Evolutionary conservation across 2,797 vertebrate genomes (phyloP), one percentile per base, ranked within the genome.

Genomic region (Hippoglossus hippoglossus): DNA sequence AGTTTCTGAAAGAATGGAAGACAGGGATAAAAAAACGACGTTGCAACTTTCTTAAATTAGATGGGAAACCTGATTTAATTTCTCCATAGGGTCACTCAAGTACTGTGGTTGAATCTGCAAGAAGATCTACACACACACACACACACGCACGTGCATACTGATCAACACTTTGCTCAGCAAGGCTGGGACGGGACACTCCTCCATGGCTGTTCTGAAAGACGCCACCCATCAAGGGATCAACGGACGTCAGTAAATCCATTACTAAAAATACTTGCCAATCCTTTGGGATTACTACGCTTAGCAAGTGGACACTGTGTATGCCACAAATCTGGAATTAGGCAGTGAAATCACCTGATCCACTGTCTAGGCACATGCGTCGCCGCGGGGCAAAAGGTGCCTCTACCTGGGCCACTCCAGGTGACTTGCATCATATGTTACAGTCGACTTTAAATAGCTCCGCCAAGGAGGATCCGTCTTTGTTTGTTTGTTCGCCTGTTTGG

Each of bases 231-330:
- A 91, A 89, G 83, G 90, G 91, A 92, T 94, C 92, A 93, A 87
- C 84, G 24, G 88, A 91, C 70, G 61, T 73, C 87, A 85, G 88
- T 91, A 92, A 94, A 93, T 92, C 92, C 91, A 93, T 91, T 85
- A 91, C 91, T 93, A 92, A 94, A 93, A 93, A 94, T 93, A 93
- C 91, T 91, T 92, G 77, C 87, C 92, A 92, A 93, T 92, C 92
- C 92, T 89, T 89, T 91, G 87, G 93, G 92, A 93, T 94, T 93
- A 94, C 91, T 87, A 89, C 41, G 84, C 85, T 85, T 79, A 91
- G 85, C 89, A 86, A 93, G 89, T 92, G 89, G 79, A 92, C 91
- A 90, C 87, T 85, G 87, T 87, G 91, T 72, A 81, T 82, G 86
- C 84, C 82, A 82, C 82, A 91, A 92, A 92, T 91, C 91, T 91